These are phyloP conservation scores for Dyspetes luteomarginatus DNA, from an alignment of 2,888 invertebrate genomes.

Conservation along the genomic window DNA sequence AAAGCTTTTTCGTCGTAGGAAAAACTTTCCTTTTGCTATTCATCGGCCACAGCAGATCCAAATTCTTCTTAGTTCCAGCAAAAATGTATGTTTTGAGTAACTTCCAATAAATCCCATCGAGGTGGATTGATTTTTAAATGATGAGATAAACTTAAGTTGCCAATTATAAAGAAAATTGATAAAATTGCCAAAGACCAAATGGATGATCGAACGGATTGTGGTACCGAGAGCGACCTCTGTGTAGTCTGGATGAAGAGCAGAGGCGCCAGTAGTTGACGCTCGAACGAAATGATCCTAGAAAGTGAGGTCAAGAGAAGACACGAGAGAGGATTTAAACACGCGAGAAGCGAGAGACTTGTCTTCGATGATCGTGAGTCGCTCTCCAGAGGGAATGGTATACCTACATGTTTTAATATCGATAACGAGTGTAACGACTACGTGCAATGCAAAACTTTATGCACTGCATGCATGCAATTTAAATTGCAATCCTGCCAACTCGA, in stretches of 20 bases:
- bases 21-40: no score
- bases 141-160: no score
- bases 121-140: no score
- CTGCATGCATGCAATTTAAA: constrained; percentile 50
- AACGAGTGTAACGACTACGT: constrained; percentile 61
- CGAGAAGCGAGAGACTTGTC: constrained; percentile 57
- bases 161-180: neutral
- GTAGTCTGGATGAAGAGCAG: constrained; percentile 62
- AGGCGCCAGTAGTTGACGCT: constrained; percentile 70
- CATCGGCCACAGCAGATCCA: no score
- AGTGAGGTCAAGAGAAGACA: constrained; percentile 75
- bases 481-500: constrained; percentile 34
- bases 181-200: neutral
- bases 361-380: constrained; percentile 60
- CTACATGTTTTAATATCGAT: constrained; percentile 57
- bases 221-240: constrained; percentile 44
- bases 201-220: neutral
- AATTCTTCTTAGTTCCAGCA: no score
- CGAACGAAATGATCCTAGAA: constrained; percentile 74
- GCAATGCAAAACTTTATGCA: constrained; percentile 39
- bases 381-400: constrained; percentile 18
- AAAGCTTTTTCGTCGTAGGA: no score
- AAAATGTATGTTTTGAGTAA: no score
- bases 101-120: no score
- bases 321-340: constrained; percentile 53